Conservation (phyloP, 2,113 vertebrate genomes). For the Neogale vison region DNA sequence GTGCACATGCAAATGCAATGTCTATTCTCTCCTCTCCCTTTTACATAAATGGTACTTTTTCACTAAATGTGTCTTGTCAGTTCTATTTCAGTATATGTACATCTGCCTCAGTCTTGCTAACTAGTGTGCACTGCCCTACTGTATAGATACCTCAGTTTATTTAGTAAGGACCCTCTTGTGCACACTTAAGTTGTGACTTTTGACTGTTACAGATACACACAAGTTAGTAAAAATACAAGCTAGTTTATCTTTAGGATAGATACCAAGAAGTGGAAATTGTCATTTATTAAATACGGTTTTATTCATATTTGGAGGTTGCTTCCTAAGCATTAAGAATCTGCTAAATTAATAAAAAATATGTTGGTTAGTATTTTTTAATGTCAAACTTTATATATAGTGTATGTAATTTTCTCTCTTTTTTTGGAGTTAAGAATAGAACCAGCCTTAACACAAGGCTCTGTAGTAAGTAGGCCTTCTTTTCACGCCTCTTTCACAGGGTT, state of each 20-base stretch:
- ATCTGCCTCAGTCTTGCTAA: background rate
- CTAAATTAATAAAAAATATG: background rate
- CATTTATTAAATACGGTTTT: background rate
- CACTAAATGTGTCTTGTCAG: background rate
- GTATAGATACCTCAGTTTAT: background rate
- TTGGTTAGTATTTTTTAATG: background rate
- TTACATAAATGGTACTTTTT: constrained; percentile 1
- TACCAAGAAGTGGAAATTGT: background rate
- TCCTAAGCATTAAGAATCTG: background rate
- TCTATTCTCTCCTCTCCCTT: background rate
- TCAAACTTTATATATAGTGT: background rate
- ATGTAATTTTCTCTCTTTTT: no score
- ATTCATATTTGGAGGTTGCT: background rate
- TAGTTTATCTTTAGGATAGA: background rate
- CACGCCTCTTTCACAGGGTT: background rate
- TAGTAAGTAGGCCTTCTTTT: background rate
- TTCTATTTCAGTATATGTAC: background rate
- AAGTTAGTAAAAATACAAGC: background rate
- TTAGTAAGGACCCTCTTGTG: background rate
- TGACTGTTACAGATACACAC: background rate
- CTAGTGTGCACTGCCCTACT: background rate
- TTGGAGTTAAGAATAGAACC: background rate
- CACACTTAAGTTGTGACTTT: background rate
- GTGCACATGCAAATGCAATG: background rate
- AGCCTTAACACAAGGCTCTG: background rate